Evolutionary conservation across 2,113 vertebrate species (phyloP), one percentile per base, ranked within the genome.

Genomic region (Amphiprion percula): DNA sequence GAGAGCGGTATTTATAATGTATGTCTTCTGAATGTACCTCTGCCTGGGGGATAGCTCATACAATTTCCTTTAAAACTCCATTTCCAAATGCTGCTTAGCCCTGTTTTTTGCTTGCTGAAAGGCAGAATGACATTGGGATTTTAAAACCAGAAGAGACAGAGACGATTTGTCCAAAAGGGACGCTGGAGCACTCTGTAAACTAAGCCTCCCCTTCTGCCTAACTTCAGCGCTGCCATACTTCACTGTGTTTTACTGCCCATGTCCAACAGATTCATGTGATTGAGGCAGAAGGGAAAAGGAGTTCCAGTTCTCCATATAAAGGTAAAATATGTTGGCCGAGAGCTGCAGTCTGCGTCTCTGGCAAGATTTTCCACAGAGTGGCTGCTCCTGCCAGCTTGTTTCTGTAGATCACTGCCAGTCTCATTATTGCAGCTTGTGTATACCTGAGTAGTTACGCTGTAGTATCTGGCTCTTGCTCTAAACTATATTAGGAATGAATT

Each of bases 241-340:
- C 73, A 83, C 65, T 74, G 30, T 76, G 67, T 80, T 88, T 84
- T 78, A 84, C 76, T 83, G 56, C 50, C 47, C 2, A 19, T 56
- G 61, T 80, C 68, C 68, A 82, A 50, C 79, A 85, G 62, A 82
- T 90, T 80, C 74, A 78, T 82, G 72, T 65, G 86, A 89, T 62
- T 75, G 63, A 80, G 71, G 47, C 17, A n/a, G 60, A 64, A 66
- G 62, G 60, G 28, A 68, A 63, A 77, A 66, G 74, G 52, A 81
- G 75, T 72, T 68, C 54, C 37, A 64, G 71, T 71, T 90, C 62
- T 93, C 93, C 94, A 91, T 94, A 93, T 93, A 94, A 94, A 94
- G 93, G 88, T 92, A 93, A 94, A 94, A 91, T 93, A 93, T 94
- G 89, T 86, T 68, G 62, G 84, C 80, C 84, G n/a, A 39, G 68